These are phyloP conservation scores for Lepidurus couesii DNA, from an alignment of 1,140 invertebrate species.

Conservation along the genomic window DNA sequence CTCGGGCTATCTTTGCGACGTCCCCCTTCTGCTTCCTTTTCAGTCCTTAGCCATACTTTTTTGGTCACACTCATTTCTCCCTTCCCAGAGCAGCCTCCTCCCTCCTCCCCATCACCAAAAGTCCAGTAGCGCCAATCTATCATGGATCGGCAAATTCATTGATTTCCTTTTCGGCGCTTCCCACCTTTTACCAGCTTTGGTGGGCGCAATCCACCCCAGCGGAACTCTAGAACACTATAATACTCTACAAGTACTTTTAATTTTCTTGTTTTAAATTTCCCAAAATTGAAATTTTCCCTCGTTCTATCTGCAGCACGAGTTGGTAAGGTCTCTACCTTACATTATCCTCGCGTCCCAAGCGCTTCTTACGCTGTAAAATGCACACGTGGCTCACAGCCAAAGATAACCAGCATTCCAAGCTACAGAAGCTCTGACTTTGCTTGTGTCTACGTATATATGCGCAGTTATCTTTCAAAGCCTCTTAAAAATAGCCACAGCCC, in stretches of 20 bases:
- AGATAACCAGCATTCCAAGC: slow-evolving; percentile 17
- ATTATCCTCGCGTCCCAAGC: neutral
- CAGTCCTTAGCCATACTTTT: neutral
- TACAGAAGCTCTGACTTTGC: slow-evolving; percentile 19
- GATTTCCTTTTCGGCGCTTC: neutral
- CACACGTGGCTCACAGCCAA: slow-evolving; percentile 3
- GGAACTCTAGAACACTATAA: no score
- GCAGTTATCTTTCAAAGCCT: slow-evolving; percentile 20
- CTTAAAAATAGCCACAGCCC: slow-evolving; percentile 6
- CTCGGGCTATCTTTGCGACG: neutral
- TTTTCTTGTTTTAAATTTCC: no score
- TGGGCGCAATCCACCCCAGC: no score
- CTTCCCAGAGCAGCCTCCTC: neutral
- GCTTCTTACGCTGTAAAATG: neutral
- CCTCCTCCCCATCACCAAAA: neutral
- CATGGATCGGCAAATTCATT: neutral
- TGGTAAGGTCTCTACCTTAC: no score
- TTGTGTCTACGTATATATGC: neutral
- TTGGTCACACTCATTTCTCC: no score
- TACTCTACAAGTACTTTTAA: no score
- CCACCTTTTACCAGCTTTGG: no score
- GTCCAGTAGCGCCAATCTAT: neutral
- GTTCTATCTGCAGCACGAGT: no score
- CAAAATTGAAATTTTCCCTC: no score
- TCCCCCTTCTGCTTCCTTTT: neutral